phyloP scores from a whole-genome alignment of 2,797 vertebrate genomes.

The Carapus acus region DNA sequence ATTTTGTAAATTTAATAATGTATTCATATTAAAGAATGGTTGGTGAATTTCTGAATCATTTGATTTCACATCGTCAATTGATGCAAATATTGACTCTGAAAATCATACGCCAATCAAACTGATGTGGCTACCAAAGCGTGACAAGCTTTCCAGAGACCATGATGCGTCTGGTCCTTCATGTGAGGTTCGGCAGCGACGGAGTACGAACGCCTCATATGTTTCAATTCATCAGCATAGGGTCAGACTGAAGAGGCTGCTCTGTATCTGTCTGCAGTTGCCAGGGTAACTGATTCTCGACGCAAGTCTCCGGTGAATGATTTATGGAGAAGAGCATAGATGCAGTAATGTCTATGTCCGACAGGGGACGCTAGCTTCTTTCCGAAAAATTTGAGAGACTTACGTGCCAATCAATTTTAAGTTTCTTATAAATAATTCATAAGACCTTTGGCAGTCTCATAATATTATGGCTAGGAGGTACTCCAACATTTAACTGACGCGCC shows the following conservation, averaged over 20 bases:
- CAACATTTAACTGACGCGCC: not conserved
- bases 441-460: not conserved
- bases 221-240: constrained; percentile 53
- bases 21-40: no score
- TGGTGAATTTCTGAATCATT: no score
- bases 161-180: constrained; percentile 4
- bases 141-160: not conserved
- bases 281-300: constrained; percentile 59
- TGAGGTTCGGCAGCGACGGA: constrained; percentile 23
- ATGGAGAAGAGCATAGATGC: constrained; percentile 1
- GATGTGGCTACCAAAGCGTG: no score
- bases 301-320: constrained; percentile 35
- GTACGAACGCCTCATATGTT: constrained; percentile 46
- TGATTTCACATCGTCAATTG: no score
- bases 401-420: not conserved
- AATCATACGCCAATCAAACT: no score
- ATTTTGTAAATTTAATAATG: no score
- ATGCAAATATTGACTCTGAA: not conserved
- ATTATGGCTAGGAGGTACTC: not conserved
- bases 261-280: constrained; percentile 66
- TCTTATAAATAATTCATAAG: constrained; percentile 11
- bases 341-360: constrained; percentile 36
- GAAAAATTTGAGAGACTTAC: not conserved
- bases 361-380: constrained; percentile 48
- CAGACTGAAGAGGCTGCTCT: constrained; percentile 50